Base-by-base conservation (phyloP, 2,113 vertebrate species). In the Solenodon paradoxus region DNA sequence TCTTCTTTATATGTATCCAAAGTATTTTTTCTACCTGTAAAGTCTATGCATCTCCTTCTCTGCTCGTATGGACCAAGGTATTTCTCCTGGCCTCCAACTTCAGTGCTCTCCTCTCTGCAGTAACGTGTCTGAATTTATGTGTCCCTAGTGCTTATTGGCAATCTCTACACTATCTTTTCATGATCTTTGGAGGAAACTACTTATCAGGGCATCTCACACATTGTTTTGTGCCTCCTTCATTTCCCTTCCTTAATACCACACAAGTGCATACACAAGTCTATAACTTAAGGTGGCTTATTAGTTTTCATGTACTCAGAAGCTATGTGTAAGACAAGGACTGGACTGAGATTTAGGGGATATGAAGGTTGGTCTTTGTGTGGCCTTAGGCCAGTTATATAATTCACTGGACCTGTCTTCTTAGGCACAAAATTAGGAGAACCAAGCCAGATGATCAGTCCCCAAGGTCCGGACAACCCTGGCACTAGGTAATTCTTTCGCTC, bases 141-240 rank as follows among this genome's bases (percentile, higher is more conserved):
- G 20, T 83, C 16, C 71, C 32, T 19, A n/a, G 42, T 40, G 66
- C 10, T 75, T 85, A 66, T 32, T 26, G 8, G 17, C 35, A 57
- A 82, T 64, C 80, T 59, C 59, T 74, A 84, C 90, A 47, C 24
- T 92, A 78, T 38, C 79, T 78, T 96, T 83, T 53, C 24, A 16
- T 35, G 69, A 87, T 96, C 61, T 59, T 92, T 94, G 51, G 15
- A 95, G 38, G 40, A 90, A 88, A 84, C 24, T 16, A 68, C 4
- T 78, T 92, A 84, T 68, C 26, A 45, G 9, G 26, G 32, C 13
- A 90, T 94, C 68, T 77, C 30, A 4, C 32, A 11, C 28, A 12
- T 75, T 80, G 9, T 55, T 94, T 35, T 51, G 12, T 53, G n/a
- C 28, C 19, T 9, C 32, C 17, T 53, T 82, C 35, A 35, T 77